Base-by-base conservation (phyloP, 1,140 invertebrate genomes). In the Aphis gossypii region DNA sequence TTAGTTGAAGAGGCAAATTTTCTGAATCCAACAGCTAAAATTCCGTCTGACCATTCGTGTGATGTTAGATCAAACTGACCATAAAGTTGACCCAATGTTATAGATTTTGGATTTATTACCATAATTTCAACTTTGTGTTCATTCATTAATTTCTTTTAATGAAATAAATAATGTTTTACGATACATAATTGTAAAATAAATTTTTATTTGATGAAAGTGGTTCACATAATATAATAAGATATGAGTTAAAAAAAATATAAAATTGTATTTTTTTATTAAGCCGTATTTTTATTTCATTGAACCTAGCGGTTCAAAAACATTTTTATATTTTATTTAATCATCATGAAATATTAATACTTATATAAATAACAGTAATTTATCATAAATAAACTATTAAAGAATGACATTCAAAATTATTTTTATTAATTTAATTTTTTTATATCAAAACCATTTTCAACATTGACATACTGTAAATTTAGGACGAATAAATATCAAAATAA, bases 1-100 rank as follows among this genome's bases (percentile, higher is more conserved):
- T 97, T 97, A 68, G 96, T 96, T 0, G 98, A 98, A 46, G 97
- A 96, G 0, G 98, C 98, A 95, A 99, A 99, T 54, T 97, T 96
- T 94, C 98, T 96, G 96, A 98, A 99, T 95, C 97, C 98, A 5
- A 99, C 97, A 23, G 99, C 98, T 68, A 99, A 96, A 83, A 99
- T 97, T 38, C 99, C 99, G 95, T 99, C 99, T 14, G 97, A 98
- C 98, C 97, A 98, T 95, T 99, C 98, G 95, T 99, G 98, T 7
- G 98, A 99, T 1, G 98, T 97, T 1, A 97, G 96, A 96, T 99
- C 99, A 95, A 99, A 99, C 95, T 99, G 97, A 9, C 99, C 99
- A 95, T 99, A 99, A 11, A 99, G 95, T 95, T 99, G 98, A 23
- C 98, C 98, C 97, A 99, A 98, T 0, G 98, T 99, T 93, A 99